Conservation (phyloP, 2,888 invertebrate genomes). For the Eilema griseolum region DNA sequence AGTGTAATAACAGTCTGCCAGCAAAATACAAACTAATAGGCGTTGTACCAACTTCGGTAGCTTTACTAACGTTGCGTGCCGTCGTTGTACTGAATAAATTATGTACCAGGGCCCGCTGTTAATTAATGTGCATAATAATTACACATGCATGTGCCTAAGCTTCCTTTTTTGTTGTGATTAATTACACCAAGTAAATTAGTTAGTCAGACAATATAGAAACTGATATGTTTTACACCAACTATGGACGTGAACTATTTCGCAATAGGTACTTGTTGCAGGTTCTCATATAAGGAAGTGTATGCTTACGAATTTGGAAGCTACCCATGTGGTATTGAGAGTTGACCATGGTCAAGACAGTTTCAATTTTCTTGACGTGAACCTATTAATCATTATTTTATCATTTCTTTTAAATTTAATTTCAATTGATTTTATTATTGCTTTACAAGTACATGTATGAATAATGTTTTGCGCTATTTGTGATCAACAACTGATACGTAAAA, state of each 20-base stretch:
- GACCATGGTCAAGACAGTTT: slow-evolving; percentile 31
- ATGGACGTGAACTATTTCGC: slow-evolving; percentile 36
- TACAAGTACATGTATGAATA: not conserved
- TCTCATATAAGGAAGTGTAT: slow-evolving; percentile 31
- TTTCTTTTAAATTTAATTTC: not conserved
- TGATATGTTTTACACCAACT: slow-evolving; percentile 44
- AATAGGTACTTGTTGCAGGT: slow-evolving; percentile 20
- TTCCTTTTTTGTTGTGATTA: slow-evolving; percentile 86
- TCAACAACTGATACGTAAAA: too few relatives aligned
- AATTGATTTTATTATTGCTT: not conserved
- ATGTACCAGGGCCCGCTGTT: slow-evolving; percentile 69
- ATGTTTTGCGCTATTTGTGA: too few relatives aligned
- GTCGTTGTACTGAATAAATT: slow-evolving; percentile 75
- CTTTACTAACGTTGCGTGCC: slow-evolving; percentile 66
- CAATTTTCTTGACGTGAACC: slow-evolving; percentile 37
- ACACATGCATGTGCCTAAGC: slow-evolving; percentile 81
- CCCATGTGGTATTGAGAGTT: slow-evolving; percentile 12
- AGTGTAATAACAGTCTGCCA: slow-evolving; percentile 8
- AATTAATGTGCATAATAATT: slow-evolving; percentile 87
- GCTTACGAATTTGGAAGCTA: slow-evolving; percentile 12
- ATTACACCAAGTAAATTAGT: slow-evolving; percentile 79
- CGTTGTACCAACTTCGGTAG: slow-evolving; percentile 46
- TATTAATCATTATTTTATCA: slow-evolving; percentile 41
- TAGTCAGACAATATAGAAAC: slow-evolving; percentile 61
- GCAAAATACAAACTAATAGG: slow-evolving; percentile 38